Conservation (phyloP, 1,140 invertebrate species). For the Ostrea denselamellosa region DNA sequence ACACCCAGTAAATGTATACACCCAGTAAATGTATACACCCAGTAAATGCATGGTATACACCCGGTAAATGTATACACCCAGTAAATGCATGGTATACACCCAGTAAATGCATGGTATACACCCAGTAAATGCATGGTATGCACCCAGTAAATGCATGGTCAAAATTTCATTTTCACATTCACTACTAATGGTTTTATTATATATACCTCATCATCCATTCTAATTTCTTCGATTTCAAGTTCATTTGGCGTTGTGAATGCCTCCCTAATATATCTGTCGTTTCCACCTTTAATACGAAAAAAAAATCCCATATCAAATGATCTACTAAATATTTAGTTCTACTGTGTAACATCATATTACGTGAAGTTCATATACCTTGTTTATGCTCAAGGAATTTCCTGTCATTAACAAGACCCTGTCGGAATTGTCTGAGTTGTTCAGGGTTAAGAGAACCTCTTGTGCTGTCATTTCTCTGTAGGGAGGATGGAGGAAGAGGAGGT, state of each 20-base stretch:
- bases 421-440: slow-evolving; percentile 37
- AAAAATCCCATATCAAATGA: background rate
- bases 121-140: no score
- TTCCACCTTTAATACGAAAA: background rate
- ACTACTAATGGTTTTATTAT: background rate
- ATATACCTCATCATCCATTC: slow-evolving; percentile 23
- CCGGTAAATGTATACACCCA: no score
- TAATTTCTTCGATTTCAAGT: slow-evolving; percentile 32
- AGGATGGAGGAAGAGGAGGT: background rate
- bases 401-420: slow-evolving; percentile 31
- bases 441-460: background rate
- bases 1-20: no score
- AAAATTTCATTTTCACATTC: background rate
- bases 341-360: background rate
- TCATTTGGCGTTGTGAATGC: slow-evolving; percentile 28
- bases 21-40: background rate
- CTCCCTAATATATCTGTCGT: background rate
- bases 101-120: background rate
- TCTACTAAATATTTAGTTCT: background rate
- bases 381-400: slow-evolving; percentile 1
- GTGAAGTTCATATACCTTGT: slow-evolving; percentile 15
- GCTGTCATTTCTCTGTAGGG: slow-evolving; percentile 14
- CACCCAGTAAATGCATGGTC: background rate
- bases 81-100: background rate
- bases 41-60: background rate